phyloP scores from a whole-genome alignment of 1,140 invertebrate species.

The Ostrea edulis region DNA sequence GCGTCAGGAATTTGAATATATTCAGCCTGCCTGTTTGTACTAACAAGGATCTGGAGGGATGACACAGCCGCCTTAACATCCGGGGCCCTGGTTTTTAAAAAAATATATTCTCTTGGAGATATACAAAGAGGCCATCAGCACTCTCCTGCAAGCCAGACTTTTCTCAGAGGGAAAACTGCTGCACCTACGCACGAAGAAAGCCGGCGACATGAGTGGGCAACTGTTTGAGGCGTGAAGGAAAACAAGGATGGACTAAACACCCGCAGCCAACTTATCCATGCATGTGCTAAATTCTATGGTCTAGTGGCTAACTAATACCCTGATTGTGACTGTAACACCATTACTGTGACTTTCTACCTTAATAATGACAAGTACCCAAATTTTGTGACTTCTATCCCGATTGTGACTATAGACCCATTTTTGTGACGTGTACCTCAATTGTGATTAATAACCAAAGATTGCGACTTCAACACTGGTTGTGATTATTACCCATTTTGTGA shows the following conservation, averaged over 20 bases:
- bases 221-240: neutral
- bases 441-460: too few species aligned
- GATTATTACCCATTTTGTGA: too few species aligned
- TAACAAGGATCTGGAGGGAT: neutral
- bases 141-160: neutral
- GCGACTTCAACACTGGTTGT: too few species aligned
- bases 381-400: too few species aligned
- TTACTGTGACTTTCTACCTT: too few species aligned
- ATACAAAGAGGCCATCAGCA: neutral
- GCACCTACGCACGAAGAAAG: neutral
- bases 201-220: neutral
- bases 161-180: conserved; percentile 15
- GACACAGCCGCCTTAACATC: neutral
- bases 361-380: too few species aligned
- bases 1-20: neutral
- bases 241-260: too few species aligned
- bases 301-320: too few species aligned
- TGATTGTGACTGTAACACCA: too few species aligned
- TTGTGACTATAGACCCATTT: too few species aligned
- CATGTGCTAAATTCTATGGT: neutral
- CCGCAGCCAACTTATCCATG: neutral
- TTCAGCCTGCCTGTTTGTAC: neutral
- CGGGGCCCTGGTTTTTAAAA: neutral
- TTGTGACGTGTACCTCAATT: too few species aligned
- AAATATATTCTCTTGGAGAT: neutral